Conservation (phyloP, 1,140 invertebrate species). For the Harpegnathos saltator region DNA sequence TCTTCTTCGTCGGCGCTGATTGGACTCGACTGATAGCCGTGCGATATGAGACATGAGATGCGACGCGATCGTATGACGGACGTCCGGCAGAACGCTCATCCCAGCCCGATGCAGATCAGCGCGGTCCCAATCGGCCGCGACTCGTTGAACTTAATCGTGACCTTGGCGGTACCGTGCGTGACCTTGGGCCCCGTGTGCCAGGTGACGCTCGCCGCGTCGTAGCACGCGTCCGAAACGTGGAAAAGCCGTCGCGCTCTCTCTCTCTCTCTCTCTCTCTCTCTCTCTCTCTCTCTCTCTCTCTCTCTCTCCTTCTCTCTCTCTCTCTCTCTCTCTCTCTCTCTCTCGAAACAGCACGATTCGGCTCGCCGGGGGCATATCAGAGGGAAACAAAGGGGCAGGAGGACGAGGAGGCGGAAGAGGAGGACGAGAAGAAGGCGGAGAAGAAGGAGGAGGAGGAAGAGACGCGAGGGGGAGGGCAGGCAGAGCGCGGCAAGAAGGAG, state of each 20-base stretch:
- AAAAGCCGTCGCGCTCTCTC: conserved; percentile 1
- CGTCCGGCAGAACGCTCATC: background rate
- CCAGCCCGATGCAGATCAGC: conserved; percentile 23
- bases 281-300: no score
- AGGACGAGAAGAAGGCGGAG: conserved; percentile 7
- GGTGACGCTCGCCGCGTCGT: background rate
- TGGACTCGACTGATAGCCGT: background rate
- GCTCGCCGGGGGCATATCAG: conserved; percentile 5
- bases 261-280: no score
- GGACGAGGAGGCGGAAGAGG: conserved; percentile 15
- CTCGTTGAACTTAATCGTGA: background rate
- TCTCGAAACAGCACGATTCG: conserved; percentile 27
- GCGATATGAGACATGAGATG: conserved; percentile 39
- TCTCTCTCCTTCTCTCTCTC: no score
- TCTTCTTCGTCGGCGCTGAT: background rate
- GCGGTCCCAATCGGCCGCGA: conserved; percentile 1
- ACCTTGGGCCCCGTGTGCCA: background rate
- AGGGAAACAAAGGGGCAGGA: background rate
- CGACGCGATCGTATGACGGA: background rate
- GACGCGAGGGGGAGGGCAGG: background rate
- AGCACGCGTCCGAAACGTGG: conserved; percentile 2
- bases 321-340: no score
- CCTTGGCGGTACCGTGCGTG: conserved; percentile 20
- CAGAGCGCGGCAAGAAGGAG: conserved; percentile 26
- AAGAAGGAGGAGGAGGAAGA: conserved; percentile 25